Evolutionary conservation across 2,797 vertebrate species (phyloP), one percentile per base, ranked within the genome.

Genomic region (Pseudochaenichthys georgianus): DNA sequence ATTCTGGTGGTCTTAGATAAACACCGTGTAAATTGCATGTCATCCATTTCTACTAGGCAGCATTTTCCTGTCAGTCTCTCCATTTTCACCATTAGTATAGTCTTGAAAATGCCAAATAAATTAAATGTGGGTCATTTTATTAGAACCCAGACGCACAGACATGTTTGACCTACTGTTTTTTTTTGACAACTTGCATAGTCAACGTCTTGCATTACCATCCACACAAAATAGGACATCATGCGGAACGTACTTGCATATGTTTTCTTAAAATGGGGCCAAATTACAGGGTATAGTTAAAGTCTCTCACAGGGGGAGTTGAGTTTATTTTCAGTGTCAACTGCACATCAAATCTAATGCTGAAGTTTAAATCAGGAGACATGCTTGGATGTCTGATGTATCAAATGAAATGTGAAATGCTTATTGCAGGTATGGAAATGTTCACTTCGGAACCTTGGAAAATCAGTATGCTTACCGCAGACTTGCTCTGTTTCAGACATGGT

Each of bases 171-270:
- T 67, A 77, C 51, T 85, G 34, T 38, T 7, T 87, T 75, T 64
- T 28, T 6, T 17, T 46, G 70, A 75, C 80, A 50, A 8, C 58
- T 64, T 77, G 48, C 41, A 77, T 69, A 80, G 80, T 82, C 62
- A 55, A 64, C 77, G 13, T 45, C 7, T 77, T 38, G 8, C 34
- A 9, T 81, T 58, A 83, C 50, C 9, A 28, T 76, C 77, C 82
- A 85, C 87, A 88, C 78, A 61, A 0, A 0, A 64, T 64, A 86
- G 92, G 88, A 93, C 85, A 82, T 92, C 89, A 90, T 85, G 72
- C 78, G 38, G 64, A 81, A 53, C 72, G 80, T 16, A 69, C 79
- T 61, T 66, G 78, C 63, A 54, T 75, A 34, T 87, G 89, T 92
- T 91, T 87, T 87, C 81, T 82, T 89, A 77, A 78, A 38, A 46